A percentile compares a stretch with the other conserved stretches of the same genome.
Conservation (phyloP, 2,113 vertebrate species). For the Pycnonotus jocosus region DNA sequence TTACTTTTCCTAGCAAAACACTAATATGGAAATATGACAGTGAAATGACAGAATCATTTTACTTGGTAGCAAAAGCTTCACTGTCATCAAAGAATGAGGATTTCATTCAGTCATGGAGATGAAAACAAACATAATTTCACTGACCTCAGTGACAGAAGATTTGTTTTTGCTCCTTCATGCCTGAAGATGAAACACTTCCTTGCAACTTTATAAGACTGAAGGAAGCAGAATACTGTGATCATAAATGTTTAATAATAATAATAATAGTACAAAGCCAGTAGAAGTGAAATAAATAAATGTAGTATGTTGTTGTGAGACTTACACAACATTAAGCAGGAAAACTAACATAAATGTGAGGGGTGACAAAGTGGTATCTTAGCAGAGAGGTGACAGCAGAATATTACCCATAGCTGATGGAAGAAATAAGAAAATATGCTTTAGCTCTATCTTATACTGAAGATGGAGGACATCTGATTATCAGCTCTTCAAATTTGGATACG, state of each 20-base stretch:
- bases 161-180: neutral
- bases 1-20: slow-evolving; percentile 25
- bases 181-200: slow-evolving; percentile 20
- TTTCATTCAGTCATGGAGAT: neutral
- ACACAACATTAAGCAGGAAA: neutral
- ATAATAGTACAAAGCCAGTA: neutral
- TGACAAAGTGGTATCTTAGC: neutral
- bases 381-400: neutral
- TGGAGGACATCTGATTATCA: slow-evolving; percentile 4
- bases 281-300: neutral
- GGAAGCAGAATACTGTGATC: neutral
- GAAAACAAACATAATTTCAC: neutral
- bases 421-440: neutral
- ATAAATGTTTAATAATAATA: neutral
- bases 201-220: neutral
- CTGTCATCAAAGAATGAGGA: neutral
- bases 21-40: neutral
- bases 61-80: neutral
- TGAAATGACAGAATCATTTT: slow-evolving; percentile 5
- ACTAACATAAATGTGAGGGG: neutral
- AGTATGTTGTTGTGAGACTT: neutral
- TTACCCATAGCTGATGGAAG: neutral
- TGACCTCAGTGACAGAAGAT: neutral
- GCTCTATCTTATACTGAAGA: neutral
- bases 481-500: neutral